Base-by-base conservation (phyloP, 2,797 vertebrate species). In the Eleutherodactylus coqui region DNA sequence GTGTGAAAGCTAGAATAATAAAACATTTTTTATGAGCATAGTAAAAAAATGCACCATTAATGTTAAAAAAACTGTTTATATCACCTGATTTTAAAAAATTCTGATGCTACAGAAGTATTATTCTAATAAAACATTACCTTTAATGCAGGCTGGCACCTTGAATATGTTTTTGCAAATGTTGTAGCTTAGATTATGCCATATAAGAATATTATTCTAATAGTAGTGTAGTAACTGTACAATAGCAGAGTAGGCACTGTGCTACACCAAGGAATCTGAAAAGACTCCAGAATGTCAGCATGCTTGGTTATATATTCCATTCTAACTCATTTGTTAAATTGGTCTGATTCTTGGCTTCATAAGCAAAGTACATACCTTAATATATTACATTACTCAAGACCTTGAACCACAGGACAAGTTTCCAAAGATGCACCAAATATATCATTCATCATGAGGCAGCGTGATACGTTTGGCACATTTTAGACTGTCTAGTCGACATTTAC, bases 241-340 rank as follows among this genome's bases (percentile, higher is more conserved):
- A 73, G 24, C 70, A 5, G 69, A 72, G 38, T 36, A 43, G 69
- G 36, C 24, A n/a, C 21, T 41, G 38, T 11, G 2, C 13, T 45
- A 73, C 70, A 73, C 70, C 4, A 16, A 73, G 70, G 41, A 27
- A 73, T 45, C 41, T 73, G 67, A 24, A 14, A 70, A 41, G 67
- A 41, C 67, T 70, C 67, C 36, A 70, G 67, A 70, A n/a, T 70
- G 41, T 43, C 41, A 45, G 70, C 14, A 73, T 43, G n/a, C 70
- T 14, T 16, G 70, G 3, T 73, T 73, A 13, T 45, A 45, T 73
- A n/a, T 45, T 73, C 38, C 38, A 45, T 45, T 45, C 4, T 45
- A 73, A 27, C 38, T 45, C 41, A 69, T 69, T 73, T 43, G 41
- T 73, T 73, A 73, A 24, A 73, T 73, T 45, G 70, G 27, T 45